These are phyloP conservation scores for Poecilus cupreus DNA, from an alignment of 2,888 invertebrate genomes.

Conservation along the genomic window DNA sequence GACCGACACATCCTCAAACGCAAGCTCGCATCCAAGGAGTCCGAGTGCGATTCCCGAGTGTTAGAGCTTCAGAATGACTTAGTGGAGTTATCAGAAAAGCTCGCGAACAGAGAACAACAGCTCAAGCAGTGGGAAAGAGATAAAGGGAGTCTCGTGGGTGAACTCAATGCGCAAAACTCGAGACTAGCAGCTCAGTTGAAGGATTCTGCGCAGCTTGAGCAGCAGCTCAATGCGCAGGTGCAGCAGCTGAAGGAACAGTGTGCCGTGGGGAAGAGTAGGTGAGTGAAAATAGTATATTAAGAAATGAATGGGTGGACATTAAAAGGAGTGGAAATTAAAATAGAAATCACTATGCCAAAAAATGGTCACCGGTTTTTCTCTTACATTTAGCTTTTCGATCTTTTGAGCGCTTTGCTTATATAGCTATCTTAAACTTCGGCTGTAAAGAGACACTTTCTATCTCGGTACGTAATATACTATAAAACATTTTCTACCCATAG, in stretches of 20 bases:
- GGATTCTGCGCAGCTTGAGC: constrained; percentile 87
- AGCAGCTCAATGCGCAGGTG: constrained; percentile 86
- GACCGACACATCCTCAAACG: constrained; percentile 92
- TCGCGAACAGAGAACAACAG: constrained; percentile 79
- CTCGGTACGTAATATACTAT: too few relatives aligned
- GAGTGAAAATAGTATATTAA: constrained; percentile 69
- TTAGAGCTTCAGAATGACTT: constrained; percentile 93
- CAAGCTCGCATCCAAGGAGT: constrained; percentile 88
- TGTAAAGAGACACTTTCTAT: too few relatives aligned
- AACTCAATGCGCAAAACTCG: constrained; percentile 91
- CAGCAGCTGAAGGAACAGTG: constrained; percentile 90
- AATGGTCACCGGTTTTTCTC: too few relatives aligned
- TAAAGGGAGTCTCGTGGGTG: constrained; percentile 85
- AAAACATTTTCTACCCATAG: too few relatives aligned
- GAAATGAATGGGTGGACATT: too few relatives aligned
- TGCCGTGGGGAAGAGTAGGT: constrained; percentile 84
- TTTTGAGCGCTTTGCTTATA: too few relatives aligned
- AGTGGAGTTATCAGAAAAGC: constrained; percentile 84
- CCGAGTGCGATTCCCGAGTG: constrained; percentile 91
- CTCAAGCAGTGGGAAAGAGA: constrained; percentile 84
- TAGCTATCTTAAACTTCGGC: too few relatives aligned
- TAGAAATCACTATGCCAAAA: too few relatives aligned
- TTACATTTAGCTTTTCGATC: too few relatives aligned
- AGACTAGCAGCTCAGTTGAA: constrained; percentile 89
- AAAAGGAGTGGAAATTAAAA: too few relatives aligned